Conservation (phyloP, 2,113 vertebrate species). For the Cheilinus undulatus region DNA sequence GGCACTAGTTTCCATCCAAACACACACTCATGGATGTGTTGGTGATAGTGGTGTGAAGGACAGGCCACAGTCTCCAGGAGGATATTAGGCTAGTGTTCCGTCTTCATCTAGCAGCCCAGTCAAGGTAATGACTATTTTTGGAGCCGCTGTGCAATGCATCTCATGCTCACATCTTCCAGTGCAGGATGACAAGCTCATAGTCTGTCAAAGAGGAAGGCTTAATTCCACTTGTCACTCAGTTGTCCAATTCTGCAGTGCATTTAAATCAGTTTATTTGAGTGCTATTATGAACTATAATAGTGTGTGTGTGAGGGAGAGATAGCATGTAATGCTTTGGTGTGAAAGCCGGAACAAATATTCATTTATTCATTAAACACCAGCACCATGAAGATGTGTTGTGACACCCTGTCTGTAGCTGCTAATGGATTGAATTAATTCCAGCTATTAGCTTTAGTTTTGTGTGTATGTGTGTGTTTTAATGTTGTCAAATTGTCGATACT, state of each 20-base stretch:
- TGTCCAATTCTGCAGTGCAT: constrained; percentile 68
- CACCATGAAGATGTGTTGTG: constrained; percentile 77
- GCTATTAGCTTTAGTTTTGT: constrained; percentile 72
- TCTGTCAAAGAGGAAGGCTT: constrained; percentile 66
- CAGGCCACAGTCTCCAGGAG: constrained; percentile 74
- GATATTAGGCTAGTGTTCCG: constrained; percentile 77
- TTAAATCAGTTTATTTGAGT: constrained; percentile 68
- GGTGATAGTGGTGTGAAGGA: constrained; percentile 70
- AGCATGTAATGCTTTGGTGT: constrained; percentile 52
- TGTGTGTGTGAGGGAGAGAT: constrained; percentile 18
- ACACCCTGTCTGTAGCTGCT: constrained; percentile 78
- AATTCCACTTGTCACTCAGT: constrained; percentile 75
- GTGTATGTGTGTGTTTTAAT: constrained; percentile 14
- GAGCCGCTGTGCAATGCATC: constrained; percentile 37
- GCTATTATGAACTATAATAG: constrained; percentile 64
- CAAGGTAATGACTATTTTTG: constrained; percentile 80
- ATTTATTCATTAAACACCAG: constrained; percentile 87
- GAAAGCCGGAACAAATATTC: constrained; percentile 83
- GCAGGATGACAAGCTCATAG: constrained; percentile 70
- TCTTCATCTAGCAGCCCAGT: constrained; percentile 67
- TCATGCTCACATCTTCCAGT: constrained; percentile 46
- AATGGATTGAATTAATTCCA: constrained; percentile 84
- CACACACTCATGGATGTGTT: neutral
- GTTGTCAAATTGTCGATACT: too few relatives aligned
- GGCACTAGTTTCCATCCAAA: constrained; percentile 14